These are phyloP conservation scores for Cosmopolites sordidus DNA, from an alignment of 2,888 invertebrate species.

Conservation along the genomic window DNA sequence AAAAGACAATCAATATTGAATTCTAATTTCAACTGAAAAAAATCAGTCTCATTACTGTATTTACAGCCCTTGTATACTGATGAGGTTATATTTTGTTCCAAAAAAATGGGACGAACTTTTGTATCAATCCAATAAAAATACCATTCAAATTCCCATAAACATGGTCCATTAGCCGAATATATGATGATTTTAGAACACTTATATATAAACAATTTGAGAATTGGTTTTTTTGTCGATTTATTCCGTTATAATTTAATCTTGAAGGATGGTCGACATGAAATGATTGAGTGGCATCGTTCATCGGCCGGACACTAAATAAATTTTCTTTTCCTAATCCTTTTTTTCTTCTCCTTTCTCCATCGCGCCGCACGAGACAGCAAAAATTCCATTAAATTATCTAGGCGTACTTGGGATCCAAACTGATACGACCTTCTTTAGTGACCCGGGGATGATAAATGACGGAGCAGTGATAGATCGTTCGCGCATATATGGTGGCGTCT, in stretches of 20 bases:
- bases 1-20: no score
- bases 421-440: constrained; percentile 30
- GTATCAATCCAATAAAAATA: no score
- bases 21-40: no score
- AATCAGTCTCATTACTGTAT: no score
- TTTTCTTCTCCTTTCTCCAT: background rate
- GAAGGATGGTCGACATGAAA: background rate
- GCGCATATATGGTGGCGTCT: constrained; percentile 37
- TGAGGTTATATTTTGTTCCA: no score
- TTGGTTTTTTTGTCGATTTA: no score
- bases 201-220: no score
- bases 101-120: no score
- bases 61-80: no score
- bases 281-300: background rate
- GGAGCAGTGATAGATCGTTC: constrained; percentile 37
- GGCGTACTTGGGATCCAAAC: constrained; percentile 27
- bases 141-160: no score
- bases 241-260: background rate
- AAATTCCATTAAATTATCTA: constrained; percentile 35
- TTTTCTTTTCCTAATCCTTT: background rate
- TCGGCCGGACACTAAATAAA: constrained; percentile 1
- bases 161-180: no score
- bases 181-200: no score
- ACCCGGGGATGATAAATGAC: constrained; percentile 37
- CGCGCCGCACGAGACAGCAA: constrained; percentile 23